These are phyloP conservation scores for Alcis repandata DNA, from an alignment of 2,888 invertebrate species.

Conservation along the genomic window DNA sequence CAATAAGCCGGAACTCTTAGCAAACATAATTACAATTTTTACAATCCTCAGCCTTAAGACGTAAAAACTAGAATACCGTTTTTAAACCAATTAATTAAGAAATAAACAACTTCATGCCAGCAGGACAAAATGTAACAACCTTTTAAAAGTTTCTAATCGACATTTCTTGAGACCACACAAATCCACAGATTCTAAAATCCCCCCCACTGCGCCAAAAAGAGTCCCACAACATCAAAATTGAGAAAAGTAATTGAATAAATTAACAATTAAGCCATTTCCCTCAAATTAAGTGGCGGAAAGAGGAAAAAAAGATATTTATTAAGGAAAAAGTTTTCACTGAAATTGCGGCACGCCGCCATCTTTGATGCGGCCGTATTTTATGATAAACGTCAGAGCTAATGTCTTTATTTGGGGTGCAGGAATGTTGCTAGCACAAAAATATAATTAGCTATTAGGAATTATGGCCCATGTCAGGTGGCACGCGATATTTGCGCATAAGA, in stretches of 20 bases:
- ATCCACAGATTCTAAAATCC: slow-evolving; percentile 7
- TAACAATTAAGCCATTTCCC: slow-evolving; percentile 36
- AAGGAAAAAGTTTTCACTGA: slow-evolving; percentile 23
- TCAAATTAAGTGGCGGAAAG: slow-evolving; percentile 32
- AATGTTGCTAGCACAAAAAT: slow-evolving; percentile 27
- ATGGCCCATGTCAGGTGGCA: slow-evolving; percentile 6
- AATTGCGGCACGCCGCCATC: slow-evolving; percentile 41
- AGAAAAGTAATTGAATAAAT: slow-evolving; percentile 37
- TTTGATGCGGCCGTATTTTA: slow-evolving; percentile 42
- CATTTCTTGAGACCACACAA: neutral
- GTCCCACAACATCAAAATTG: slow-evolving; percentile 22
- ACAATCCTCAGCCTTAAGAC: neutral
- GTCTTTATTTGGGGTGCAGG: slow-evolving; percentile 31
- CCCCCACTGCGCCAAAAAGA: slow-evolving; percentile 12
- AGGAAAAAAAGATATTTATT: slow-evolving; percentile 24
- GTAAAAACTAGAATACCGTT: slow-evolving; percentile 1
- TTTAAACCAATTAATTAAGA: slow-evolving; percentile 1
- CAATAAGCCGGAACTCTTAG: neutral
- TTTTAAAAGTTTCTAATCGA: neutral
- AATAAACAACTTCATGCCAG: neutral
- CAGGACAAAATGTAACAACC: neutral
- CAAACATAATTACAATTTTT: neutral
- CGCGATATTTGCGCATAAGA: slow-evolving; percentile 10
- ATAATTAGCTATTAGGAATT: slow-evolving; percentile 29
- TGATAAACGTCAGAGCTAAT: slow-evolving; percentile 45